phyloP scores from a whole-genome alignment of 2,113 vertebrate genomes.

The Aramus guarauna region DNA sequence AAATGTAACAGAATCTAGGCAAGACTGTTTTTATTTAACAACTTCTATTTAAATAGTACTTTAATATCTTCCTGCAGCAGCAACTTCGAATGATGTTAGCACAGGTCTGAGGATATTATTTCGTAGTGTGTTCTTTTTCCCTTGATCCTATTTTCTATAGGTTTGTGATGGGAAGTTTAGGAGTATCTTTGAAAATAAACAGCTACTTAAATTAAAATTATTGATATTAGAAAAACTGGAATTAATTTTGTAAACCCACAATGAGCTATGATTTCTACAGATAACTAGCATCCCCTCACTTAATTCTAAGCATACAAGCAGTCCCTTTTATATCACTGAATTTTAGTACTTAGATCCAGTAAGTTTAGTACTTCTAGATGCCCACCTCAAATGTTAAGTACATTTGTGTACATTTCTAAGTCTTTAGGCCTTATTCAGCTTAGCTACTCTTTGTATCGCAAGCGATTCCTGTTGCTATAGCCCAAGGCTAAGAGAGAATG shows the following conservation, averaged over 20 bases:
- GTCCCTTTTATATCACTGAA: neutral
- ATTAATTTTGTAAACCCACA: neutral
- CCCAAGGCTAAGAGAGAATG: neutral
- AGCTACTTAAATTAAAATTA: neutral
- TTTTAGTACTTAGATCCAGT: neutral
- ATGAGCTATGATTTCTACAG: neutral
- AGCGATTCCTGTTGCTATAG: neutral
- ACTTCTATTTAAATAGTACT: slow-evolving; percentile 8
- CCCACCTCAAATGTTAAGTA: neutral
- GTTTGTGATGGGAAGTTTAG: neutral
- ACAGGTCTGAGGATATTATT: neutral
- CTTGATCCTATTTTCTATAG: neutral
- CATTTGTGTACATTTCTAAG: neutral
- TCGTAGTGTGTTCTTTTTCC: neutral
- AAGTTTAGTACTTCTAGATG: neutral
- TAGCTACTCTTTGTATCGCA: neutral
- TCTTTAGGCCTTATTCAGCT: neutral
- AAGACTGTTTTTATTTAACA: slow-evolving; percentile 40
- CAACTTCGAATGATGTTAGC: neutral
- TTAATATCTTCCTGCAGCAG: slow-evolving; percentile 13
- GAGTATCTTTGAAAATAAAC: neutral
- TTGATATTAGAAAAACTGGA: neutral
- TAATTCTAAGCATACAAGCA: neutral
- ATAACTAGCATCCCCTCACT: neutral
- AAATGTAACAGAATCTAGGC: slow-evolving; percentile 46